Evolutionary conservation across 2,797 vertebrate species (phyloP), one percentile per base, ranked within the genome.

Genomic region (Argyrosomus regius): DNA sequence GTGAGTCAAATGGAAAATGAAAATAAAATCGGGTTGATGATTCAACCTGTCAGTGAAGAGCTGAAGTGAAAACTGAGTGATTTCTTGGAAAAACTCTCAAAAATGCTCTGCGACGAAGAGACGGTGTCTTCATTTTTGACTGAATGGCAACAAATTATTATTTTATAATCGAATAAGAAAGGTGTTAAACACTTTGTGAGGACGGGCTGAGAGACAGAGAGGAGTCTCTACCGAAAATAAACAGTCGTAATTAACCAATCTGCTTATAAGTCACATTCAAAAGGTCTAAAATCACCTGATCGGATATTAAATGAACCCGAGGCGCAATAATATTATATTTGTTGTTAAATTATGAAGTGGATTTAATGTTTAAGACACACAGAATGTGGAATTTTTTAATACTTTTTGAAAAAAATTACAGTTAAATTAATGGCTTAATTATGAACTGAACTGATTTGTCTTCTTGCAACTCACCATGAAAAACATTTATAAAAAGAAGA

Each of bases 1-100:
- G 6, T 82, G 75, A 75, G 18, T 83, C n/a, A 72, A 35, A 78
- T 14, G 9, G 64, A 84, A 87, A 86, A 72, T 75, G 48, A 85
- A 81, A 87, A 71, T 49, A 26, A 52, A 77, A 70, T 65, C n/a
- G 1, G 6, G 41, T 14, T 64, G 49, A 61, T 83, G 78, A 77
- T 70, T 63, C 72, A 83, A 35, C 35, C 3, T 41, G 35, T 14
- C 28, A 58, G 26, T 35, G 10, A 60, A 41, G 6, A 45, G 24
- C 3, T 16, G 3, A 3, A 20, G 26, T 18, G 4, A 35, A 58
- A 43, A 56, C 5, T 6, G 18, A 12, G 10, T 18, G 16, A 66
- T 54, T 67, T 68, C 22, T 57, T 2, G 7, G n/a, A 1, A 46
- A 61, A 16, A 3, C 9, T 43, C 20, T 39, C 6, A 1, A 58